Percentiles rank a stretch among this genome's conserved stretches.
Conservation (phyloP, 2,888 invertebrate genomes). For the Didymodactylos carnosus region DNA sequence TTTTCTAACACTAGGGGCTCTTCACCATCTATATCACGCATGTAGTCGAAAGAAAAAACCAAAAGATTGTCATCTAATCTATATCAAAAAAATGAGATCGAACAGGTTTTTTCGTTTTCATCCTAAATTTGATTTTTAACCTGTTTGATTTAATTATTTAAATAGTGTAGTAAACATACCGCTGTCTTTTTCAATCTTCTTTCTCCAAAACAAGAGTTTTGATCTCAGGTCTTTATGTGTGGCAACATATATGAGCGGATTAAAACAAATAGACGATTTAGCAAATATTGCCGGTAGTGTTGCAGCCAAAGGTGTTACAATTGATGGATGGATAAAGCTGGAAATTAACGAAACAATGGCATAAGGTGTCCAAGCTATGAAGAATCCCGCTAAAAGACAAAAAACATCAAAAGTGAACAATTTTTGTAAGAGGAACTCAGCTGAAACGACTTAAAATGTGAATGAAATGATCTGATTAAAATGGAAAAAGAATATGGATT, state of each 20-base stretch:
- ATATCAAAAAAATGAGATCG: neutral
- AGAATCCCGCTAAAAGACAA: conserved; percentile 5
- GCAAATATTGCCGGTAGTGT: conserved; percentile 5
- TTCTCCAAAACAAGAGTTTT: neutral
- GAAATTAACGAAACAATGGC: conserved; percentile 4
- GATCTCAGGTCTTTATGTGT: neutral
- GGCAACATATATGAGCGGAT: neutral
- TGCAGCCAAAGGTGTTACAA: neutral
- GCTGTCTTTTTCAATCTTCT: no score
- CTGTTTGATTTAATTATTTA: no score
- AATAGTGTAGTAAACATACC: no score
- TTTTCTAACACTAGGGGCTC: no score
- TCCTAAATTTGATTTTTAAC: neutral
- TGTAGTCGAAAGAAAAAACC: no score
- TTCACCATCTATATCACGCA: no score
- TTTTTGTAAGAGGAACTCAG: no score
- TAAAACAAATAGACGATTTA: neutral
- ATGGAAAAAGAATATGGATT: no score
- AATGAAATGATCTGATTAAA: no score
- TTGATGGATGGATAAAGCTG: neutral
- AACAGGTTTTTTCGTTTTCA: neutral
- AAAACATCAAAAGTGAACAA: no score
- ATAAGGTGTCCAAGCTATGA: conserved; percentile 12
- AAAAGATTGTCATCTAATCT: no score
- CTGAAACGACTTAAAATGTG: no score